phyloP scores from a whole-genome alignment of 2,888 invertebrate species.

The Netelia fuscicornis region DNA sequence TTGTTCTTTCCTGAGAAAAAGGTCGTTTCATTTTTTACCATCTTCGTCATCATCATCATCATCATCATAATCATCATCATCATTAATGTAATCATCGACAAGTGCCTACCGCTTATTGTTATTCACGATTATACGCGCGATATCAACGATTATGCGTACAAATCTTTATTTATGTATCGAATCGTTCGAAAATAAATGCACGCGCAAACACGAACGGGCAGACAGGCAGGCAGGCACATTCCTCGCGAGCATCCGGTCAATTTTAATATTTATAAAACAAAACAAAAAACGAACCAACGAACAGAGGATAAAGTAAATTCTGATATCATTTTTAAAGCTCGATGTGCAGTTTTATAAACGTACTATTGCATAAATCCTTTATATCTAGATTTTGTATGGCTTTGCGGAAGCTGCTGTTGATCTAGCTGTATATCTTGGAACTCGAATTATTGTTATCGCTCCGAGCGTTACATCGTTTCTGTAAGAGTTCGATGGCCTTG shows the following conservation, averaged over 20 bases:
- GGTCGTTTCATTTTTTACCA: background rate
- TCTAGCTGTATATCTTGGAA: constrained; percentile 18
- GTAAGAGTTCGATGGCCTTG: background rate
- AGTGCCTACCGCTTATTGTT: constrained; percentile 36
- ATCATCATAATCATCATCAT: too few species aligned
- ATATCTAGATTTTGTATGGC: background rate
- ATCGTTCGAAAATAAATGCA: constrained; percentile 27
- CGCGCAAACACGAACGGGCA: constrained; percentile 23
- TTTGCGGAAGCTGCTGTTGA: background rate
- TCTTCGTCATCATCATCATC: background rate
- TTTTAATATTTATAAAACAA: constrained; percentile 48
- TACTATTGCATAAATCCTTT: background rate
- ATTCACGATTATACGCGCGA: constrained; percentile 29
- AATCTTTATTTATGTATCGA: background rate
- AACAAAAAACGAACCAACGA: background rate
- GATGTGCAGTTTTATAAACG: background rate
- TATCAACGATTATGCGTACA: constrained; percentile 14
- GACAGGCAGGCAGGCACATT: constrained; percentile 18
- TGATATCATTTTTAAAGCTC: background rate
- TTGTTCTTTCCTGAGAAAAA: background rate
- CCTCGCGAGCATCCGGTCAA: constrained; percentile 37
- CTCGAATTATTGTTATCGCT: constrained; percentile 14
- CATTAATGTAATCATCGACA: constrained; percentile 6
- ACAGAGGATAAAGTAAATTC: background rate
- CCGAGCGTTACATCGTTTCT: constrained; percentile 2